Evolutionary conservation across 2,797 vertebrate genomes (phyloP).

Genomic region (Cirrhinus molitorella): DNA sequence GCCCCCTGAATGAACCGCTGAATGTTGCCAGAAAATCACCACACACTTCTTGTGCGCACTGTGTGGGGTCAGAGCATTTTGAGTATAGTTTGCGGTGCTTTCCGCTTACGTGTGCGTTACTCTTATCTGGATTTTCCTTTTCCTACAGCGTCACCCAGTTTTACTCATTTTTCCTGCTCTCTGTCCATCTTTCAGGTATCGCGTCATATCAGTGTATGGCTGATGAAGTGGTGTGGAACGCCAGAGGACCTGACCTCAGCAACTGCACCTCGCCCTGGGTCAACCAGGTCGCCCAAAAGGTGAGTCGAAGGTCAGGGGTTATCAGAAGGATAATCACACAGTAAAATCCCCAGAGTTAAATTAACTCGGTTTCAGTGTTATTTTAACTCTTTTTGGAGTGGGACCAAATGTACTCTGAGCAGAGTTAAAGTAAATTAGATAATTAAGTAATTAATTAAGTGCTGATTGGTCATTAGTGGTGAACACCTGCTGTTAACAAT

Average conservation of each 20-base stretch:
- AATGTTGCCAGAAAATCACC: background rate
- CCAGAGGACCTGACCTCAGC: slow-evolving; percentile 91
- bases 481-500: no score
- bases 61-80: background rate
- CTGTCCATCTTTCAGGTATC: slow-evolving; percentile 79
- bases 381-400: no score
- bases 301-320: slow-evolving; percentile 64
- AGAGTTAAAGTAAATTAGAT: no score
- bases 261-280: slow-evolving; percentile 96
- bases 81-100: background rate
- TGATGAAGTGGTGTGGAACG: slow-evolving; percentile 88
- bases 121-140: slow-evolving; percentile 19
- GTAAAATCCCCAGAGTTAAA: no score
- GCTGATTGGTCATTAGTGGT: no score
- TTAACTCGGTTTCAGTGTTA: no score
- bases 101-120: no score
- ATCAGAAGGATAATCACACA: background rate
- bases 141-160: background rate
- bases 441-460: no score
- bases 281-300: slow-evolving; percentile 94
- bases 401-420: no score
- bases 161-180: slow-evolving; percentile 16
- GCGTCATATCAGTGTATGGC: slow-evolving; percentile 90
- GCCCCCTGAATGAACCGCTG: slow-evolving; percentile 31
- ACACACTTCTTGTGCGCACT: background rate